phyloP scores from a whole-genome alignment of 2,797 vertebrate species.

The Lepus townsendii region DNA sequence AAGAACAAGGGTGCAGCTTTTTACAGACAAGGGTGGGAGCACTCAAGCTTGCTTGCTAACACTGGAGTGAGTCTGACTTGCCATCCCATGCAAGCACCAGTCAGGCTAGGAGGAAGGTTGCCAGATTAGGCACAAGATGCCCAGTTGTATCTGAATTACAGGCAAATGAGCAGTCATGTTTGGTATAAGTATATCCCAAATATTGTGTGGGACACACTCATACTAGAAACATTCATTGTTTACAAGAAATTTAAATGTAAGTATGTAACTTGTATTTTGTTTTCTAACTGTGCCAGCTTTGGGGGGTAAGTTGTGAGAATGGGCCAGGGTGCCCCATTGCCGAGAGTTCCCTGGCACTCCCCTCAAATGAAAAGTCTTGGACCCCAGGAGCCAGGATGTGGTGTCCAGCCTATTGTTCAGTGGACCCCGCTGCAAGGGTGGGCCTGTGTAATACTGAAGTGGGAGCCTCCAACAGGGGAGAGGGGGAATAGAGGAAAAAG shows the following conservation, averaged over 20 bases:
- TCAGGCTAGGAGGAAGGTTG: neutral
- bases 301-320: neutral
- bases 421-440: neutral
- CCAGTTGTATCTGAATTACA: slow-evolving; percentile 14
- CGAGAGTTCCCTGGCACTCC: neutral
- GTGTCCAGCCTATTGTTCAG: neutral
- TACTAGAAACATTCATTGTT: neutral
- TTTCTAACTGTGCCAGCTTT: slow-evolving; percentile 21
- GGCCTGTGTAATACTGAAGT: neutral
- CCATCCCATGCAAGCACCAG: neutral
- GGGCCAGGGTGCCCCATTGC: neutral
- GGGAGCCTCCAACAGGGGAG: neutral
- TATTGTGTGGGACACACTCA: neutral
- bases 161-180: neutral
- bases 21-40: neutral
- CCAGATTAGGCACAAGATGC: neutral
- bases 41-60: neutral
- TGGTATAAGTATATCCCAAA: slow-evolving; percentile 9
- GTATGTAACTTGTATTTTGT: neutral
- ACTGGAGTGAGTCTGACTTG: neutral
- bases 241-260: slow-evolving; percentile 23
- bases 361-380: neutral
- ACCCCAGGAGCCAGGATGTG: neutral
- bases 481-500: neutral
- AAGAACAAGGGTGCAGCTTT: neutral